These are phyloP conservation scores for Paramormyrops hopkinsi DNA, from an alignment of 2,797 vertebrate genomes.

Conservation along the genomic window DNA sequence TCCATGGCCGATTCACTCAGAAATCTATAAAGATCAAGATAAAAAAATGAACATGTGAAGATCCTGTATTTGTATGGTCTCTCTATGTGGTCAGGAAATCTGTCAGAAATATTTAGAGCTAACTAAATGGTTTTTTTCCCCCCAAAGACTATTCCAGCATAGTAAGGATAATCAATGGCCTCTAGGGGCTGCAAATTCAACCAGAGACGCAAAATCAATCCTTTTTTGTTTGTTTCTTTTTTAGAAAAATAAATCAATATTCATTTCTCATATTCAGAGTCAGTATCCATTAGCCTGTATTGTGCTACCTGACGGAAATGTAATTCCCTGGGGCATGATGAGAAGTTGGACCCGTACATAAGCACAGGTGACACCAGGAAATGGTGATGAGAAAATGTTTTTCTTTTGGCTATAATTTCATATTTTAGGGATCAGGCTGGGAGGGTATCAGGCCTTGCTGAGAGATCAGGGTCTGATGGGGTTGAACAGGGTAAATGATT, in stretches of 20 bases:
- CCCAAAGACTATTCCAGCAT: neutral
- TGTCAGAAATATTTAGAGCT: neutral
- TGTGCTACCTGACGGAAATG: neutral
- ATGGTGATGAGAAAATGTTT: neutral
- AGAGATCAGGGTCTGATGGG: neutral
- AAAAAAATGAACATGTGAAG: neutral
- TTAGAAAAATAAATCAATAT: conserved; percentile 10
- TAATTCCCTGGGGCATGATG: neutral
- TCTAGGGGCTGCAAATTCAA: neutral
- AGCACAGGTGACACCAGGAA: neutral
- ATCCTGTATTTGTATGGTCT: neutral
- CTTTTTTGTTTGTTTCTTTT: neutral
- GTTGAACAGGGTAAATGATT: neutral
- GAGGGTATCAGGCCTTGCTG: neutral
- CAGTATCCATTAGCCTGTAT: neutral
- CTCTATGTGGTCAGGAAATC: neutral
- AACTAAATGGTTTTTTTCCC: neutral
- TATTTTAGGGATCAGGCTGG: neutral
- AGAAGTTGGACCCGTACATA: neutral
- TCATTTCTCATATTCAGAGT: neutral
- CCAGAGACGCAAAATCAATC: conserved; percentile 4
- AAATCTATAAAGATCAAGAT: neutral
- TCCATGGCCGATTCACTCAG: neutral
- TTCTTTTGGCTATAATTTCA: neutral
- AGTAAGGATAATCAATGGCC: conserved; percentile 1